Percentiles rank a stretch among this genome's conserved stretches.
These are phyloP conservation scores for Drosophila birchii DNA, from an alignment of 2,888 invertebrate genomes.

Conservation along the genomic window DNA sequence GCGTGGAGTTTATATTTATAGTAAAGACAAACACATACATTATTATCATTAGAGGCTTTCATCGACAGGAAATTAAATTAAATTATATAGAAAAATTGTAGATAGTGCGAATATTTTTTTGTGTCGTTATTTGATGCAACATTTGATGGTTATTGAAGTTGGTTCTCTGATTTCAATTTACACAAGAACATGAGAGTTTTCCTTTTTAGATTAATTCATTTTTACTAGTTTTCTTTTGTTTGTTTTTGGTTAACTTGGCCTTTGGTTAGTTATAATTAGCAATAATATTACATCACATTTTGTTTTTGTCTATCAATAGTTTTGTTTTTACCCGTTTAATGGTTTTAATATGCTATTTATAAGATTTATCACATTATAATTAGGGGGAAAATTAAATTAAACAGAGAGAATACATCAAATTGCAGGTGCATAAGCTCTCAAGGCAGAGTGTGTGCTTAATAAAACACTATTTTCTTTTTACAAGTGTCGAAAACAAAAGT, in stretches of 20 bases:
- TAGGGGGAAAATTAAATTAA: conserved; percentile 41
- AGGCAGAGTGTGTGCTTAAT: conserved; percentile 32
- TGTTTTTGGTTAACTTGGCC: conserved; percentile 85
- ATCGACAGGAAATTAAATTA: conserved; percentile 26
- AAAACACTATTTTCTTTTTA: conserved; percentile 24
- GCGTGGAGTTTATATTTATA: conserved; percentile 26
- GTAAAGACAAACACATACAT: conserved; percentile 70
- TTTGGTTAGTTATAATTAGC: conserved; percentile 85
- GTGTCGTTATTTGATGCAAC: conserved; percentile 72
- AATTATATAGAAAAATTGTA: conserved; percentile 48
- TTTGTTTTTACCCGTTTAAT: conserved; percentile 53
- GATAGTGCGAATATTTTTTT: conserved; percentile 67
- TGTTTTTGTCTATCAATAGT: conserved; percentile 60
- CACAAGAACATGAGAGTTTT: conserved; percentile 70
- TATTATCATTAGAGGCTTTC: conserved; percentile 37
- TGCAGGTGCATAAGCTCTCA: conserved; percentile 76
- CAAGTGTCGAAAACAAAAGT: conserved; percentile 50
- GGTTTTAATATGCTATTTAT: conserved; percentile 67
- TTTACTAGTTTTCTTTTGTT: conserved; percentile 61
- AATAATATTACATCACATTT: conserved; percentile 79
- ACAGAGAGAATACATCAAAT: conserved; percentile 60
- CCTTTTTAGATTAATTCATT: conserved; percentile 45
- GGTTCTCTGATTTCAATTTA: conserved; percentile 58
- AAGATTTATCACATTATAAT: conserved; percentile 56
- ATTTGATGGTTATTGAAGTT: conserved; percentile 75